phyloP scores from a whole-genome alignment of 1,140 invertebrate species.

The Drosophila erecta region DNA sequence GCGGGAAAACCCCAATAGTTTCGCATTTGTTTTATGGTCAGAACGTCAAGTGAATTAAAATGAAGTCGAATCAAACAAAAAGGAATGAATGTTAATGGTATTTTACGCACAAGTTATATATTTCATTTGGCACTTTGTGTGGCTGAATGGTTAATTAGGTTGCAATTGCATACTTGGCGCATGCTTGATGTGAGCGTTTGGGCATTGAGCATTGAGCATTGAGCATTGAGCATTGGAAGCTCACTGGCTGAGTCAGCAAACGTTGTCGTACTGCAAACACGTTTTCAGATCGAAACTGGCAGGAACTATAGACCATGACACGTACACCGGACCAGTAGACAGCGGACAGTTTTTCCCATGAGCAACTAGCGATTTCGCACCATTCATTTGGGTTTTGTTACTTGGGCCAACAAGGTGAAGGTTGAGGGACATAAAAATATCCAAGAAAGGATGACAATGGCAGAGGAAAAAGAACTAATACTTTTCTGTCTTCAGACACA shows the following conservation, averaged over 20 bases:
- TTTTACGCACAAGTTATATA: no score
- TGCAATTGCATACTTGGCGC: slow-evolving; percentile 58
- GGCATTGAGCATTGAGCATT: slow-evolving; percentile 23
- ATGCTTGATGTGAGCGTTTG: slow-evolving; percentile 52
- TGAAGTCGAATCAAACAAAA: slow-evolving; percentile 9
- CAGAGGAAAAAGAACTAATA: not conserved
- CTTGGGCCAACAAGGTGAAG: slow-evolving; percentile 75
- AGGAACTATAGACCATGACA: slow-evolving; percentile 61
- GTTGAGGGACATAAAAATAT: slow-evolving; percentile 30
- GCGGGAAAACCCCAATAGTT: not conserved
- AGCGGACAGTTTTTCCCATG: slow-evolving; percentile 25
- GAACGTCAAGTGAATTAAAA: slow-evolving; percentile 25
- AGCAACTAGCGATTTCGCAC: slow-evolving; percentile 32
- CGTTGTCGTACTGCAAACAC: slow-evolving; percentile 41
- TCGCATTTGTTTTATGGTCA: slow-evolving; percentile 35
- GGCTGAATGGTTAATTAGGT: slow-evolving; percentile 55
- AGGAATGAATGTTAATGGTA: not conserved
- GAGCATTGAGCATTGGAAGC: slow-evolving; percentile 28
- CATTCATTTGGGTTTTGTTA: slow-evolving; percentile 33
- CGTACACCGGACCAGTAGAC: slow-evolving; percentile 35
- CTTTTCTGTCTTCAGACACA: no score
- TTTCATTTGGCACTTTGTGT: slow-evolving; percentile 9
- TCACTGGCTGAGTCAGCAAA: slow-evolving; percentile 50
- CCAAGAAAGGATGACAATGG: not conserved
- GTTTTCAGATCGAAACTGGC: slow-evolving; percentile 67